These are phyloP conservation scores for pig (Sus scrofa) DNA, from an alignment of 2,113 vertebrate species.

Conservation along the genomic window T2T-Sscrofa CM000820.6:43571001-43571500, in stretches of 20 bases:
- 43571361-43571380: not conserved
- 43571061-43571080: not conserved
- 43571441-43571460: not conserved
- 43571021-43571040: not conserved
- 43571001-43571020: constrained; percentile 39
- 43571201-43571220: not conserved
- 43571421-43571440: not conserved
- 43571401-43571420: not conserved
- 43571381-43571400: not conserved
- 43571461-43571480: not conserved
- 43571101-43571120: not conserved
- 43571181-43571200: not conserved
- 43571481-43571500: not conserved
- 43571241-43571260: not conserved
- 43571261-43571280: constrained; percentile 16
- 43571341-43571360: not conserved
- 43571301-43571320: not conserved
- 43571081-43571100: constrained; percentile 59
- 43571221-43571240: constrained; percentile 10
- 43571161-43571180: not conserved
- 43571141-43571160: constrained; percentile 28
- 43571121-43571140: not conserved
- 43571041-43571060: constrained; percentile 20
- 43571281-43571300: not conserved
- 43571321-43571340: not conserved